Evolutionary conservation across 2,113 vertebrate species (phyloP), one percentile per base, ranked within the genome.

Genomic region (Smithornis capensis): DNA sequence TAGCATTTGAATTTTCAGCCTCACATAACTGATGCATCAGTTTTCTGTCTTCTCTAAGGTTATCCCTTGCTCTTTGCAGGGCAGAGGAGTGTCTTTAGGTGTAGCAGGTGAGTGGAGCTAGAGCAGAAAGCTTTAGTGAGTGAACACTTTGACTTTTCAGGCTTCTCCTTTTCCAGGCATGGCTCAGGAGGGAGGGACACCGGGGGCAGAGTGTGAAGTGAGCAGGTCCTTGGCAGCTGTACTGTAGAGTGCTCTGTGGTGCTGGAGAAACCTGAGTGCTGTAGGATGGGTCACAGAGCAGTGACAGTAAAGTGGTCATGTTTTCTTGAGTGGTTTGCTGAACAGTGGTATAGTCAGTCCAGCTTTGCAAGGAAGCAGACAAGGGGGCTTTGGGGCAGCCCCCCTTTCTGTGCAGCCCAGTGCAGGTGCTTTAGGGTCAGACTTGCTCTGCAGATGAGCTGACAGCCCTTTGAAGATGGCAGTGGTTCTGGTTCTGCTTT

Each of bases 241-340:
- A 19, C 24, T 40, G 4, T n/a, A n/a, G n/a, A n/a, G n/a, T n/a
- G n/a, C n/a, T n/a, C n/a, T n/a, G n/a, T n/a, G n/a, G n/a, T n/a
- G n/a, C n/a, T n/a, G 37, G 33, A 27, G 63, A 55, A 53, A 24
- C 18, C 16, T 29, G 7, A 37, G 31, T 79, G 4, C 47, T 37
- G 17, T 19, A 28, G 47, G 19, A 23, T 6, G 4, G 47, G 9
- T 19, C 10, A 42, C 71, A 37, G 57, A 38, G 40, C 29, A 29
- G 11, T 35, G 29, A 5, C 10, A 63, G 38, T 24, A 16, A 57
- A 57, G 14, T 23, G 23, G 9, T 44, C 3, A 0, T 17, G 24
- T n/a, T 56, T 42, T 62, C 14, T 42, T 44, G 38, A 83, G 53
- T 45, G 37, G 14, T 52, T 63, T 71, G 81, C 23, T 28, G 38